Evolutionary conservation across 2,797 vertebrate genomes (phyloP).

Genomic region (Scarus forsteni): DNA sequence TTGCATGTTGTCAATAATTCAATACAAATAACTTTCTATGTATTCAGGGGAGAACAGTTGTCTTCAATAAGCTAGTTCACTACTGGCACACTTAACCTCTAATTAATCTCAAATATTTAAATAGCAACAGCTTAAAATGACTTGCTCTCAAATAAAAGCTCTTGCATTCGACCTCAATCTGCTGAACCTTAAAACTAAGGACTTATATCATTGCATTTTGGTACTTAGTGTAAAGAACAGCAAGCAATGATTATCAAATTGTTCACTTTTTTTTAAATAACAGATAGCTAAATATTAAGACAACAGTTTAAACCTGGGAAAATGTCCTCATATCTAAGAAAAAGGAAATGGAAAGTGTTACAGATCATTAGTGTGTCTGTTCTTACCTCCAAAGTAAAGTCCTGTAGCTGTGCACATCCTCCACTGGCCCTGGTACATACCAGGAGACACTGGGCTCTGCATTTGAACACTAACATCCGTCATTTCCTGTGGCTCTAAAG

Average conservation of each 20-base stretch:
- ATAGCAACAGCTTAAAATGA: not conserved
- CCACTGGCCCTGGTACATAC: constrained; percentile 99
- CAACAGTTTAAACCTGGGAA: too few relatives aligned
- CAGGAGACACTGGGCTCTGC: constrained; percentile 95
- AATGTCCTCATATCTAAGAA: too few relatives aligned
- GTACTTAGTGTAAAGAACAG: not conserved
- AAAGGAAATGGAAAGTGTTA: too few relatives aligned
- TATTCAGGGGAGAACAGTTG: not conserved
- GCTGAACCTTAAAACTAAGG: not conserved
- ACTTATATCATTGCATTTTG: not conserved
- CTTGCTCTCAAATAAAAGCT: not conserved
- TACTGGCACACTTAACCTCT: not conserved
- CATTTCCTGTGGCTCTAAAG: constrained; percentile 97
- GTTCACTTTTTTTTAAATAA: too few relatives aligned
- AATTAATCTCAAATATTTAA: not conserved
- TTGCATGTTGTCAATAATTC: not conserved
- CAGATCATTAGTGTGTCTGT: constrained; percentile 54
- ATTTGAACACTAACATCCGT: constrained; percentile 98
- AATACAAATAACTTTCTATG: not conserved
- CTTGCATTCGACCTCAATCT: not conserved
- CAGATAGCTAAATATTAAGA: too few relatives aligned
- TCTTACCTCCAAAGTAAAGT: constrained; percentile 97
- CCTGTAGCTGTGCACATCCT: constrained; percentile 99
- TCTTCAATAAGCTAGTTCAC: not conserved
- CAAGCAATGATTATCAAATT: not conserved